phyloP scores from a whole-genome alignment of 2,113 vertebrate genomes.

The Oceanites oceanicus region DNA sequence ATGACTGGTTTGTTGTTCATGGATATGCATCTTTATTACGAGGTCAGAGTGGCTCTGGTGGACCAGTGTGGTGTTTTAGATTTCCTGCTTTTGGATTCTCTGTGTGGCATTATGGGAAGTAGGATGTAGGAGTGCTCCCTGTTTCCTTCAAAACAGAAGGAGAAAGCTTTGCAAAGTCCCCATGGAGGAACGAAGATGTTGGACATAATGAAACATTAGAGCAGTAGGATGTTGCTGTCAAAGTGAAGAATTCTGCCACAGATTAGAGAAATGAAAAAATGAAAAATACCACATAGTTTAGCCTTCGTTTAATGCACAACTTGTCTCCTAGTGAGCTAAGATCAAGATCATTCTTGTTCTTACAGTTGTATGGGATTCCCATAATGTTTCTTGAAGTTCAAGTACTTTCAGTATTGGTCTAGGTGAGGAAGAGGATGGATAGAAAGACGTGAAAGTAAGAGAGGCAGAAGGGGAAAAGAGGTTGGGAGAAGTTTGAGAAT shows the following conservation, averaged over 20 bases:
- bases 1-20: neutral
- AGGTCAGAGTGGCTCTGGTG: neutral
- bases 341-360: neutral
- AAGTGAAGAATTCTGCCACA: neutral
- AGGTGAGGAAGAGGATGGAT: neutral
- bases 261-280: neutral
- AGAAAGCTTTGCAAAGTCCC: neutral
- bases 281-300: neutral
- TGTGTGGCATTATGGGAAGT: neutral
- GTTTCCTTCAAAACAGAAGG: neutral
- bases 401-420: neutral
- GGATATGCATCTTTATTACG: neutral
- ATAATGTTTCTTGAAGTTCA: neutral
- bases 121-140: neutral
- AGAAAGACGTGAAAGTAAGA: neutral
- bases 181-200: neutral
- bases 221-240: neutral
- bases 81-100: neutral
- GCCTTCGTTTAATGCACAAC: neutral
- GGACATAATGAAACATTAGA: neutral
- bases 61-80: neutral
- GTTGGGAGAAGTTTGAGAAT: neutral
- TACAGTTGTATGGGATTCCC: neutral
- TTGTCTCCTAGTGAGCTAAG: neutral
- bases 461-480: neutral